phyloP scores from a whole-genome alignment of 2,797 vertebrate species.

The Danio kyathit region DNA sequence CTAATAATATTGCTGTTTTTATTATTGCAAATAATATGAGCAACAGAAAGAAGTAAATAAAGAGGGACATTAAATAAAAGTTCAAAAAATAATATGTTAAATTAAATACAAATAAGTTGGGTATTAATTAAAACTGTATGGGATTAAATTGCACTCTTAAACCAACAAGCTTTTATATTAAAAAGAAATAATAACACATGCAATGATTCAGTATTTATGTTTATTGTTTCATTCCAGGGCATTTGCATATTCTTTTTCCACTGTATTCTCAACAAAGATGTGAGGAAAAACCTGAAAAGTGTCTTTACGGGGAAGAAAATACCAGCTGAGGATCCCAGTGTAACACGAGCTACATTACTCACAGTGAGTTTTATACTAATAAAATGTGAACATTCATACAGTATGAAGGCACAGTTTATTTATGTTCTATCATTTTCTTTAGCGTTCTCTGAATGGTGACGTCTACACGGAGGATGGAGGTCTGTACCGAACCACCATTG shows the following conservation, averaged over 20 bases:
- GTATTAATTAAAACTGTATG: not conserved
- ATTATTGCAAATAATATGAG: no score
- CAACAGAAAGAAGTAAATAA: no score
- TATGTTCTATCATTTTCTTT: not conserved
- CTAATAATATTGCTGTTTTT: no score
- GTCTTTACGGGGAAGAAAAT: conserved; percentile 81
- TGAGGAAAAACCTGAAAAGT: conserved; percentile 84
- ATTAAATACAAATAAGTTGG: no score
- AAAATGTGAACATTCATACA: not conserved
- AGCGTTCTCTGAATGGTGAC: conserved; percentile 89
- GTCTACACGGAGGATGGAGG: conserved; percentile 81
- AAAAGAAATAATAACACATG: no score
- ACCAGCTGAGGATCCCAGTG: conserved; percentile 78
- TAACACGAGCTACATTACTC: conserved; percentile 83
- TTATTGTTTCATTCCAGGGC: conserved; percentile 72
- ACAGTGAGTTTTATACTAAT: conserved; percentile 50
- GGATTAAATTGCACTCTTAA: not conserved
- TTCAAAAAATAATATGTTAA: no score
- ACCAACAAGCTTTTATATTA: not conserved
- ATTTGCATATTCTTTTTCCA: conserved; percentile 87
- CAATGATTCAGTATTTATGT: not conserved
- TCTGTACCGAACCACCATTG: conserved; percentile 84
- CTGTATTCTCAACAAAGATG: conserved; percentile 86
- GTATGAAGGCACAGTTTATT: not conserved
- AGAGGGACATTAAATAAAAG: no score